A percentile compares a stretch with the other conserved stretches of the same genome.
These are phyloP conservation scores for Nymphalis polychloros DNA, from an alignment of 2,888 invertebrate species.

Conservation along the genomic window DNA sequence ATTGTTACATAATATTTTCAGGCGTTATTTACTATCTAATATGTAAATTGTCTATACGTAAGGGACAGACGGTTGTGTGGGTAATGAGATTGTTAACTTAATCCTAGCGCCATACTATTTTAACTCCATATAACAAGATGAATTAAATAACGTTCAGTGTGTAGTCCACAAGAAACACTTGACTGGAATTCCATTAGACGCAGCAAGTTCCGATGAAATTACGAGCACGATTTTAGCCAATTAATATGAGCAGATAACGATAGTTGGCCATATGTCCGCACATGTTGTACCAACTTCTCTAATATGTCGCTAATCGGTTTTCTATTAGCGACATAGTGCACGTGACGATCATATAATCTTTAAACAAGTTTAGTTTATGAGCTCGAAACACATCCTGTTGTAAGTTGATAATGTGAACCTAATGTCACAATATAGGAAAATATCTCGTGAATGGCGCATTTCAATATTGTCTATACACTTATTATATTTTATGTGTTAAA, in stretches of 20 bases:
- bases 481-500: too few relatives aligned
- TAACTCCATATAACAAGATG: not conserved
- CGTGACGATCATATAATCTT: slow-evolving; percentile 28
- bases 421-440: too few relatives aligned
- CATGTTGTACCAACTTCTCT: slow-evolving; percentile 40
- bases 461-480: too few relatives aligned
- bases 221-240: slow-evolving; percentile 13
- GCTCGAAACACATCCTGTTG: not conserved
- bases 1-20: too few relatives aligned
- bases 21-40: too few relatives aligned
- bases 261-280: slow-evolving; percentile 39
- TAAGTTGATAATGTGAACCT: too few relatives aligned
- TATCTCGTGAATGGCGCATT: too few relatives aligned
- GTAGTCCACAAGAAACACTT: slow-evolving; percentile 6
- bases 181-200: slow-evolving; percentile 8
- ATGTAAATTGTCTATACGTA: too few relatives aligned
- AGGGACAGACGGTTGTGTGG: too few relatives aligned
- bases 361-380: slow-evolving; percentile 10
- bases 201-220: slow-evolving; percentile 4
- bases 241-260: slow-evolving; percentile 33
- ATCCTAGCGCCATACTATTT: not conserved
- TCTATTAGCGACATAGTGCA: slow-evolving; percentile 42
- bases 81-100: too few relatives aligned
- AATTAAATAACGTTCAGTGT: slow-evolving; percentile 1
- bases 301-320: slow-evolving; percentile 46